Base-by-base conservation (phyloP, 2,797 vertebrate genomes). In the Anguilla obscura region DNA sequence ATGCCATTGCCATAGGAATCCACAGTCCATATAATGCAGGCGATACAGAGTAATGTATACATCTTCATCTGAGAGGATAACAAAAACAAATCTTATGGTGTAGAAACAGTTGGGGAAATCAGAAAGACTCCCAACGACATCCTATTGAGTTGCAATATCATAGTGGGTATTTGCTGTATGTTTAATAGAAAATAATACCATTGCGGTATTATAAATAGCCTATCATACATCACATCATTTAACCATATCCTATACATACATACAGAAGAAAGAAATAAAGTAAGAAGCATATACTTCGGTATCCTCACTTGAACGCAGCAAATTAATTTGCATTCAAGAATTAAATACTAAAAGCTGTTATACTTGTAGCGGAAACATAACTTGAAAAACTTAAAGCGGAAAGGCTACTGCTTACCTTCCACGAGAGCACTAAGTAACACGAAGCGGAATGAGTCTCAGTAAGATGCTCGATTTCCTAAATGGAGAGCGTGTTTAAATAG, bases 1-100 rank as follows among this genome's bases (percentile, higher is more conserved):
- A 0, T 0, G n/a, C 95, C 95, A 40, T 63, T 56, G 5, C 33
- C 3, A 21, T 76, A 88, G 30, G 27, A 69, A 52, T 4, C 27
- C n/a, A 27, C 87, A 3, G 36, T 50, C 33, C 48, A 21, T 24
- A 88, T 45, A 50, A 52, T 54, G 30, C 83, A 88, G 30, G 16
- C 18, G 9, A 88, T 18, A 33, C 24, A 56, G 83, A 88, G 50
- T 12, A 76, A 56, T 10, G 33, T 56, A 14, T 21, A 88, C 30
- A 74, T n/a, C 3, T 40, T 33, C 82, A 88, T 88, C 87, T 88
- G 83, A 21, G 69, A 88, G 40, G 45, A 82, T 7, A 82, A 50
- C 45, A 82, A 82, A 50, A 3, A 82, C 74, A 79, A 80, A 48
- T 45, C n/a, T 48, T 8, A 36, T 52, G n/a, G 9, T 27, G 3